These are phyloP conservation scores for Battus philenor DNA, from an alignment of 1,140 invertebrate genomes.

Conservation along the genomic window DNA sequence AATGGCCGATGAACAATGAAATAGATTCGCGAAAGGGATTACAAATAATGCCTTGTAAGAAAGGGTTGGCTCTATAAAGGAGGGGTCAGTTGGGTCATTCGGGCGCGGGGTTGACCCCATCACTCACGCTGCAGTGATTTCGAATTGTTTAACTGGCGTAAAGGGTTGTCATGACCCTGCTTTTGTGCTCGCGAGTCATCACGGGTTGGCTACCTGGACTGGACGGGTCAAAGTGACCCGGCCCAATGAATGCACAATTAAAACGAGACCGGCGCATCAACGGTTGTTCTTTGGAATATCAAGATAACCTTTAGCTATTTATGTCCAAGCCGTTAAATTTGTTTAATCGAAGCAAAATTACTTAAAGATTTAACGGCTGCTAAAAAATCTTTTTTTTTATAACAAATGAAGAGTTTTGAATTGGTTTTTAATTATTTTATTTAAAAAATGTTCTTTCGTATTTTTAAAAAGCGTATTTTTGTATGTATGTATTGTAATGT, in stretches of 20 bases:
- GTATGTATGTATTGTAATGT: no score
- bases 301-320: slow-evolving; percentile 56
- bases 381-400: no score
- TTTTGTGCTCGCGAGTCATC: slow-evolving; percentile 47
- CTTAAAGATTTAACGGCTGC: slow-evolving; percentile 10
- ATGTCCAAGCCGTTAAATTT: slow-evolving; percentile 18
- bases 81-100: slow-evolving; percentile 64
- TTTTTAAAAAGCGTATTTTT: slow-evolving; percentile 5
- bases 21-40: slow-evolving; percentile 73
- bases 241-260: slow-evolving; percentile 61
- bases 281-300: slow-evolving; percentile 50
- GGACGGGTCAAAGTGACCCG: slow-evolving; percentile 43
- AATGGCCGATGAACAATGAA: slow-evolving; percentile 57
- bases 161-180: slow-evolving; percentile 62
- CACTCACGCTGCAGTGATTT: slow-evolving; percentile 64
- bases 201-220: slow-evolving; percentile 64
- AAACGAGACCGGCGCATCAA: slow-evolving; percentile 55
- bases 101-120: slow-evolving; percentile 59
- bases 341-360: slow-evolving; percentile 11
- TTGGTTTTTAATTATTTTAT: background rate
- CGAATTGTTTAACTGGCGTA: slow-evolving; percentile 60
- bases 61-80: slow-evolving; percentile 61
- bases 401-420: background rate
- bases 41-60: slow-evolving; percentile 72
- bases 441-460: no score